Evolutionary conservation across 2,113 vertebrate genomes (phyloP).

Genomic region (Halichoeres trimaculatus): DNA sequence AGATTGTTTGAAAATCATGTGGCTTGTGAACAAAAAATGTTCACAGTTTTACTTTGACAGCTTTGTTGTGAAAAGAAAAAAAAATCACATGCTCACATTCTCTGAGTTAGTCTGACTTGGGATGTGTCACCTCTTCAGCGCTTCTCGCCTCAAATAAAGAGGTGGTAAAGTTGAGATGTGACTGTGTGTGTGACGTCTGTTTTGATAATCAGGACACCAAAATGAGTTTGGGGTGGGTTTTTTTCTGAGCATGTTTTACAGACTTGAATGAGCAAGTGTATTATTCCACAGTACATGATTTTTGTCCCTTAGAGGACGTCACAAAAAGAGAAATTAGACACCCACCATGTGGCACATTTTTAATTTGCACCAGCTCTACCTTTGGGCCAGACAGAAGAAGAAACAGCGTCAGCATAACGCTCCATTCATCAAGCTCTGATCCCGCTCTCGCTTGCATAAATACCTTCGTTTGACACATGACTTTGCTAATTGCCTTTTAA

Average conservation of each 20-base stretch:
- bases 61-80: too few species aligned
- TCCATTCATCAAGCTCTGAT: constrained; percentile 46
- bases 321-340: constrained; percentile 17
- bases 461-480: constrained; percentile 66
- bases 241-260: neutral
- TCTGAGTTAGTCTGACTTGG: too few species aligned
- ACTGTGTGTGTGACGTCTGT: too few species aligned
- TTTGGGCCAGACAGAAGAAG: constrained; percentile 27
- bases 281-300: constrained; percentile 7
- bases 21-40: too few species aligned
- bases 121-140: too few species aligned
- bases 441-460: constrained; percentile 53
- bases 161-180: too few species aligned
- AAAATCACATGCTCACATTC: too few species aligned
- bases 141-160: too few species aligned
- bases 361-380: constrained; percentile 44
- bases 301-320: neutral
- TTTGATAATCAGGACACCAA: neutral
- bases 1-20: too few species aligned
- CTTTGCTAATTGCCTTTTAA: constrained; percentile 71
- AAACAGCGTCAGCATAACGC: constrained; percentile 22
- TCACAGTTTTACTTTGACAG: too few species aligned
- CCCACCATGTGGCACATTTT: constrained; percentile 27
- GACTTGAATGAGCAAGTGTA: neutral
- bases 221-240: neutral